Evolutionary conservation across 2,888 invertebrate species (phyloP), one percentile per base, ranked within the genome.

Genomic region (Philhelius pedissequus): DNA sequence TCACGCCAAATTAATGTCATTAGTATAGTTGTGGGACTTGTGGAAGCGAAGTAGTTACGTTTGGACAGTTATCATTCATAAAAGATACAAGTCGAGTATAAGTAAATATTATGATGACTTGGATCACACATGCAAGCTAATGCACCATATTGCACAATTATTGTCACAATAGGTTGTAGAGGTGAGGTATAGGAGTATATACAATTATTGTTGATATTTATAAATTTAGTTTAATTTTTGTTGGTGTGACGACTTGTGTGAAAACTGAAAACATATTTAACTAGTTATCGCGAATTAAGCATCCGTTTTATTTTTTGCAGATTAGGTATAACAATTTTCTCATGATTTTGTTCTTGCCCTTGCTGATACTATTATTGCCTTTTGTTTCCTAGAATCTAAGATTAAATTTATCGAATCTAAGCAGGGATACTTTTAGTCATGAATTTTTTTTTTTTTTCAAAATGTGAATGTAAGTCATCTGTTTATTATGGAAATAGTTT

Each of bases 291-390:
- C 48, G 48, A 60, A 32, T 52, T 58, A 68, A 48, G 54, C 40
- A 68, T 82, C 66, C 71, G 77, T 68, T 66, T 38, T 25, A 71
- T 81, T 81, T 70, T 81, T 75, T 25, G 30, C 3, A 48, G 54
- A 68, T 79, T 73, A 52, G 43, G 27, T n/a, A n/a, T n/a, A n/a
- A 66, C 50, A 30, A 43, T 13, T 62, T 62, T 62, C 27, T 7
- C 60, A 60, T 43, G 18, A 30, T 1, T n/a, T n/a, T n/a, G n/a
- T n/a, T n/a, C n/a, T 50, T 18, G 43, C 35, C 69, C 50, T 20
- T 62, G 50, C 27, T 58, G 71, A 78, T 66, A 38, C 25, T 2
- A 22, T 6, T 2, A 50, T 50, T 25, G 0, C 15, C 18, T n/a
- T 48, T 58, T 56, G 70, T 62, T 70, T 43, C 20, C 32, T 38